Evolutionary conservation across 2,797 vertebrate genomes (phyloP).

Genomic region (Sphenodon punctatus): DNA sequence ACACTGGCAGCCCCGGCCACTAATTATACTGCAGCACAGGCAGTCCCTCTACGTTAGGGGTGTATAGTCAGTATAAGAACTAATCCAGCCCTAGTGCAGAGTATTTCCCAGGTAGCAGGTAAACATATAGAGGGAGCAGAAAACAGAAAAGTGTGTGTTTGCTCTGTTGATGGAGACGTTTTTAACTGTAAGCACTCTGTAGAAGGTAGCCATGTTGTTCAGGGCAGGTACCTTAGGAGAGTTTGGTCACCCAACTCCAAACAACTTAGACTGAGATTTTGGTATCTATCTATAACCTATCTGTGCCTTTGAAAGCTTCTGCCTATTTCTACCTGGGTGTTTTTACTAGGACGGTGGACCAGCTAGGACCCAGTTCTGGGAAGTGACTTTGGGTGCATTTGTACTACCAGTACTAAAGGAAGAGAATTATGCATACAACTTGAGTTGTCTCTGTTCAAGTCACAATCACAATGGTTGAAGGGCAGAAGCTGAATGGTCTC

Average conservation of each 20-base stretch:
- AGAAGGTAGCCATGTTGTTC: neutral
- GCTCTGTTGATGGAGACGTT: neutral
- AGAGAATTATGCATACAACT: constrained; percentile 38
- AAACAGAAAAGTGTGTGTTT: neutral
- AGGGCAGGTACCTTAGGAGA: neutral
- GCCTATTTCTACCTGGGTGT: neutral
- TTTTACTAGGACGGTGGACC: neutral
- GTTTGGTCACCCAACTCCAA: no score
- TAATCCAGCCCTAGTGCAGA: no score
- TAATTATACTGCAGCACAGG: no score
- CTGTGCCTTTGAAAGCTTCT: no score
- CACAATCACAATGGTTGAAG: constrained; percentile 30
- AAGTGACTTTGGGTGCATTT: constrained; percentile 33
- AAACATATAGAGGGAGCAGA: no score
- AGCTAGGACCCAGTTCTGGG: constrained; percentile 20
- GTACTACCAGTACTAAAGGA: constrained; percentile 43
- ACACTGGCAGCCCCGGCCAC: no score
- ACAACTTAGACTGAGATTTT: no score
- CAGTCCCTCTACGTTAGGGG: no score
- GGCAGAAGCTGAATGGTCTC: constrained; percentile 31
- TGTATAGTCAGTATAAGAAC: no score
- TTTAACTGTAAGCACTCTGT: neutral
- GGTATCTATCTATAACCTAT: no score
- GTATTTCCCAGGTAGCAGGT: no score
- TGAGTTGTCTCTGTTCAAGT: neutral